Percentiles rank a stretch among this genome's conserved stretches.
Conservation (phyloP, 2,797 vertebrate species). For the Yasuhikotakia modesta region DNA sequence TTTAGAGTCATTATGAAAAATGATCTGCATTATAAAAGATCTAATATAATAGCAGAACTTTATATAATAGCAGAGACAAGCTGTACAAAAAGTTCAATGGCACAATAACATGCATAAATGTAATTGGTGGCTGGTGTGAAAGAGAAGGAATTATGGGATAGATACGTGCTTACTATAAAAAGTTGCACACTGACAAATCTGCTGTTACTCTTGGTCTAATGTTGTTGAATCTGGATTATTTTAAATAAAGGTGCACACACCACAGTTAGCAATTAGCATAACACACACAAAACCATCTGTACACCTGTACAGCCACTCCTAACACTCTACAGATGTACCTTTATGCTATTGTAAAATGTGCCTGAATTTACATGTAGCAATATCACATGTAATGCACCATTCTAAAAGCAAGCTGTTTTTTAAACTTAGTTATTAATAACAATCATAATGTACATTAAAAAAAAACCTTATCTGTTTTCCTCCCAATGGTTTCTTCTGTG, state of each 20-base stretch:
- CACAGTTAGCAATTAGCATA: no score
- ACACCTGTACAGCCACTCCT: no score
- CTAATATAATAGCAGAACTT: slow-evolving; percentile 44
- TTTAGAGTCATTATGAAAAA: slow-evolving; percentile 33
- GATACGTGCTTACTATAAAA: background rate
- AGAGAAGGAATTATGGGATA: background rate
- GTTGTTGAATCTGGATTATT: no score
- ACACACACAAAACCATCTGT: no score
- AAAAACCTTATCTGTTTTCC: background rate
- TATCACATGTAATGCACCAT: no score
- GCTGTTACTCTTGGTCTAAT: background rate
- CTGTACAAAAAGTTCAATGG: background rate
- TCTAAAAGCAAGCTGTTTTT: no score
- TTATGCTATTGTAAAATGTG: no score
- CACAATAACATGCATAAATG: background rate
- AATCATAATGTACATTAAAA: no score
- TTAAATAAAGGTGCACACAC: no score
- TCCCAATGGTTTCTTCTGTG: slow-evolving; percentile 4
- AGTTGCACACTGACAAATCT: background rate
- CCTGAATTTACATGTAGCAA: no score
- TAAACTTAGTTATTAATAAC: no score
- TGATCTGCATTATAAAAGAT: slow-evolving; percentile 57
- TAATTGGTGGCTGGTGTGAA: background rate
- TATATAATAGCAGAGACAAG: background rate
- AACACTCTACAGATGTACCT: no score